Conservation (phyloP, 2,797 vertebrate species). For the Microchirus variegatus region DNA sequence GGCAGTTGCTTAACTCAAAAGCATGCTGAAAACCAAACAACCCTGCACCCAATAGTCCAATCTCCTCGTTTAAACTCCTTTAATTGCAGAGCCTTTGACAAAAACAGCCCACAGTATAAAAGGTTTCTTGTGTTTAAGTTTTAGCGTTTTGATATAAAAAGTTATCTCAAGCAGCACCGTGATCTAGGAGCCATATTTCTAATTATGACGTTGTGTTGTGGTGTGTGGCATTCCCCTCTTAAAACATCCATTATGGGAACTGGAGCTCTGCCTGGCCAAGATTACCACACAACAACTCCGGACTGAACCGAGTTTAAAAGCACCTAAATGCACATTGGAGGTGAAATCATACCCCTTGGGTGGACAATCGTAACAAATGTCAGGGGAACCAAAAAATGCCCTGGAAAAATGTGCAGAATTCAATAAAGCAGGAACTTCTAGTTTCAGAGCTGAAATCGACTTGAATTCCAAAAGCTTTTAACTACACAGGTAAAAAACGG, state of each 20-base stretch:
- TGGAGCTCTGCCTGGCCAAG: slow-evolving; percentile 46
- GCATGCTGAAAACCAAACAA: neutral
- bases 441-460: neutral
- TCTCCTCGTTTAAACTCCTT: neutral
- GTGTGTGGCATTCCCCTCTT: slow-evolving; percentile 49
- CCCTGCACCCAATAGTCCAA: neutral
- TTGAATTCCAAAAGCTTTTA: slow-evolving; percentile 8
- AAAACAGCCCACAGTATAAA: neutral
- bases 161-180: slow-evolving; percentile 19
- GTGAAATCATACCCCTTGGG: slow-evolving; percentile 33
- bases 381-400: slow-evolving; percentile 23
- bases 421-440: neutral
- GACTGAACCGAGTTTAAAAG: slow-evolving; percentile 57
- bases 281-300: slow-evolving; percentile 45
- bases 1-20: neutral
- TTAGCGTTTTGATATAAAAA: slow-evolving; percentile 18
- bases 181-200: slow-evolving; percentile 39
- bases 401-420: slow-evolving; percentile 46
- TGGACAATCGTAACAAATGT: slow-evolving; percentile 53
- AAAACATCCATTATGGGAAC: slow-evolving; percentile 55
- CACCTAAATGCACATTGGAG: slow-evolving; percentile 37
- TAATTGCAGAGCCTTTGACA: neutral
- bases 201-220: slow-evolving; percentile 60
- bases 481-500: slow-evolving; percentile 2
- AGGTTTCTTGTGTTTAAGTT: neutral